Evolutionary conservation across 1,140 invertebrate species (phyloP).

Genomic region (Pseudomyrmex flavicornis): DNA sequence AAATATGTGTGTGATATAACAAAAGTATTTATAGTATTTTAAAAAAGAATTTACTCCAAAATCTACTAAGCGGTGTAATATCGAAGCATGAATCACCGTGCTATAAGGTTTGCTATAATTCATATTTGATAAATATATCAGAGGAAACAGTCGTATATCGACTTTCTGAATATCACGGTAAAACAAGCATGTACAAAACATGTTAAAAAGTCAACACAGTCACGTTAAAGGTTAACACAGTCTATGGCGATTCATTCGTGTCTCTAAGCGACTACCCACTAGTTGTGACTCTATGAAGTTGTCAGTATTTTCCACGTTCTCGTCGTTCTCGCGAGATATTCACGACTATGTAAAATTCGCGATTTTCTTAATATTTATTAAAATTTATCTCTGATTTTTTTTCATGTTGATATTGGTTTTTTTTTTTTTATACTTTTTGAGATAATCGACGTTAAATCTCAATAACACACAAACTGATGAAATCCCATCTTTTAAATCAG

Average conservation of each 20-base stretch:
- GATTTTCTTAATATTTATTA: too few relatives aligned
- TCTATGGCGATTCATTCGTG: constrained; percentile 31
- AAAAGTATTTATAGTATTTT: neutral
- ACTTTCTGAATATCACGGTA: neutral
- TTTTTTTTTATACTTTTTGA: too few relatives aligned
- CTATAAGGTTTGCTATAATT: constrained; percentile 1
- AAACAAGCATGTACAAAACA: neutral
- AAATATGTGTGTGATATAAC: neutral
- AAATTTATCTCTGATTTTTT: neutral
- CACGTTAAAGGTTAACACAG: neutral
- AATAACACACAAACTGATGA: too few relatives aligned
- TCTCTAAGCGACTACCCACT: constrained; percentile 10
- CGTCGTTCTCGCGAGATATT: constrained; percentile 19
- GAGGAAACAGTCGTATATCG: neutral
- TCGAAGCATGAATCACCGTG: constrained; percentile 30
- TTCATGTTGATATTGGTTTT: too few relatives aligned
- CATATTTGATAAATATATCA: neutral
- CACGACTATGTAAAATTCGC: neutral
- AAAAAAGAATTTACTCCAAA: constrained; percentile 6
- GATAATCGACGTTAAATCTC: too few relatives aligned
- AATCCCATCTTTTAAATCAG: too few relatives aligned
- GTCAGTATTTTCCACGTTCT: constrained; percentile 12
- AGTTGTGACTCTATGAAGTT: constrained; percentile 1
- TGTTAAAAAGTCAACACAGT: neutral
- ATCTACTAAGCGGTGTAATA: constrained; percentile 42